phyloP scores from a whole-genome alignment of 64 coral and sea anemone species.

The Actinia equina region DNA sequence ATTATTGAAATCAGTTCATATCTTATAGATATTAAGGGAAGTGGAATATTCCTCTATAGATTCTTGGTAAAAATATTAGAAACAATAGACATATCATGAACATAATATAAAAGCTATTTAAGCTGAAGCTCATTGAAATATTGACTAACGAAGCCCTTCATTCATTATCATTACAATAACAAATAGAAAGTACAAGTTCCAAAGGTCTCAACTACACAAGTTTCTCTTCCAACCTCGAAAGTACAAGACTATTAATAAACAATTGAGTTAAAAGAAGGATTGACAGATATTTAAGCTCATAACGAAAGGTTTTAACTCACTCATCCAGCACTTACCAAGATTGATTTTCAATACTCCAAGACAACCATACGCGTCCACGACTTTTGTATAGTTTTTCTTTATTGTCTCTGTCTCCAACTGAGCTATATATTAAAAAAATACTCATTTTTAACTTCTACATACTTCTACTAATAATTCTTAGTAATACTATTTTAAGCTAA shows the following conservation, averaged over 20 bases:
- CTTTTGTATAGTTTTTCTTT: conserved; percentile 83
- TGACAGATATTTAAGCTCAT: neutral
- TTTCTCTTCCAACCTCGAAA: neutral
- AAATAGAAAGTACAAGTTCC: neutral
- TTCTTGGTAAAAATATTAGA: no score
- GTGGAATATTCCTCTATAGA: no score
- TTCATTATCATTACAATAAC: neutral
- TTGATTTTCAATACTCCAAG: conserved; percentile 79
- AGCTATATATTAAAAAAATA: conserved; percentile 38
- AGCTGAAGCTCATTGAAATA: no score
- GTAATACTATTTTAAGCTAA: neutral
- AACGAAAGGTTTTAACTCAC: neutral
- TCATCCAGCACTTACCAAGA: conserved; percentile 39
- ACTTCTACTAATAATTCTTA: neutral
- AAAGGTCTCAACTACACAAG: no score
- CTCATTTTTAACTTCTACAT: neutral
- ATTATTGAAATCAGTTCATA: no score
- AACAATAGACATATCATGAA: no score
- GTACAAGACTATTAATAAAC: neutral
- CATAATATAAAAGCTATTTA: no score
- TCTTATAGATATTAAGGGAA: no score
- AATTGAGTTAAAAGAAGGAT: neutral
- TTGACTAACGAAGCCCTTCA: no score
- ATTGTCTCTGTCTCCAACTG: conserved; percentile 87
- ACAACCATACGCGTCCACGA: conserved; percentile 85